phyloP scores from a whole-genome alignment of 2,113 vertebrate species.

The Oryzias woworae region DNA sequence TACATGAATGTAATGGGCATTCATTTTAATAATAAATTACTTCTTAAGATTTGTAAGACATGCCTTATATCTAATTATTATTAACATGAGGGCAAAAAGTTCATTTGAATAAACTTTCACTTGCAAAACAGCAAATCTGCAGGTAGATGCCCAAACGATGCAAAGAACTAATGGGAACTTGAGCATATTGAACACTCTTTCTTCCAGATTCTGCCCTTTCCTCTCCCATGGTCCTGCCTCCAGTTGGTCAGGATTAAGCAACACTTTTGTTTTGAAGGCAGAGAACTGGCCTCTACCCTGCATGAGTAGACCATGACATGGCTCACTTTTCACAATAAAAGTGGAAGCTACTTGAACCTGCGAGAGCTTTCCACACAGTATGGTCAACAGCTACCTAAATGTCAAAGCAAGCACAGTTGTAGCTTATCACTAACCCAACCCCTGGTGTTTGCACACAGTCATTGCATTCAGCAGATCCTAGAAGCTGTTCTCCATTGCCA shows the following conservation, averaged over 20 bases:
- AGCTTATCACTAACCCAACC: conserved; percentile 89
- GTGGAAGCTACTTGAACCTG: too few relatives aligned
- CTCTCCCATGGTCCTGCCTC: conserved; percentile 15
- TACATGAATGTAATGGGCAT: too few relatives aligned
- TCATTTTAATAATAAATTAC: too few relatives aligned
- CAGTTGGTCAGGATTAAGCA: conserved; percentile 74
- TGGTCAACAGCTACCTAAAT: conserved; percentile 52
- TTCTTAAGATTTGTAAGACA: too few relatives aligned
- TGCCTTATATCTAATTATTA: too few relatives aligned
- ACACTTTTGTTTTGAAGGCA: conserved; percentile 82
- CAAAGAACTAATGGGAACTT: background rate
- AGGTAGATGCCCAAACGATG: too few relatives aligned
- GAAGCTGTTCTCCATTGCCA: conserved; percentile 98
- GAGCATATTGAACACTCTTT: background rate
- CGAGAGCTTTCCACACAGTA: background rate
- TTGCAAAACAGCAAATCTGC: too few relatives aligned
- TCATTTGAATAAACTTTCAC: too few relatives aligned
- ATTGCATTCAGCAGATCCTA: conserved; percentile 99
- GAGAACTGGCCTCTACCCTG: conserved; percentile 1
- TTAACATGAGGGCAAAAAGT: too few relatives aligned
- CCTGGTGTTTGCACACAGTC: conserved; percentile 98
- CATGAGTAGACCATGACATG: background rate
- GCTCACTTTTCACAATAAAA: background rate
- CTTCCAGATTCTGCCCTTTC: background rate
- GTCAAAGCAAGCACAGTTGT: conserved; percentile 76